A percentile compares a stretch with the other conserved stretches of the same genome.
Conservation (phyloP, 2,797 vertebrate species). For the Gadopsis marmoratus region DNA sequence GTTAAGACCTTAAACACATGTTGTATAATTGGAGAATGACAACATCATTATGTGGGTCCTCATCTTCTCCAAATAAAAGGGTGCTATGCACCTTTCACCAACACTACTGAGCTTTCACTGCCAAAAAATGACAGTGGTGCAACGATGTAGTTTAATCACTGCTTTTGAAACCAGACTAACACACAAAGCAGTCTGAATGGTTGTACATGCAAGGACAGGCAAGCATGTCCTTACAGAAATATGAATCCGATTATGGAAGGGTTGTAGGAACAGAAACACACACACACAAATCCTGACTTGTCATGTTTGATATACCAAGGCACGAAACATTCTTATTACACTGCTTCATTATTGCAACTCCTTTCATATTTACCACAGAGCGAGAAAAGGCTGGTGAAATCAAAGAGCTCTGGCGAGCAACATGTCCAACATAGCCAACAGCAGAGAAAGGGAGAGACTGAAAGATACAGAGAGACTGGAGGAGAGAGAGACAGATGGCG, state of each 20-base stretch:
- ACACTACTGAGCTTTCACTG: not conserved
- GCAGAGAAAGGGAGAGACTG: constrained; percentile 2
- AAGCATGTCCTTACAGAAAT: not conserved
- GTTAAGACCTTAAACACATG: constrained; percentile 9
- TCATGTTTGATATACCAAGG: constrained; percentile 36
- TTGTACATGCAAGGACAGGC: not conserved
- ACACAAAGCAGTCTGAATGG: not conserved
- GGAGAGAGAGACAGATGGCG: constrained; percentile 8
- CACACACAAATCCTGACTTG: not conserved
- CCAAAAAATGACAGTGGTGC: not conserved
- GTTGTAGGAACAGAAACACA: not conserved
- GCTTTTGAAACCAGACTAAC: not conserved
- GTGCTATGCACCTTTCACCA: not conserved
- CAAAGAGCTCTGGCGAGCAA: constrained; percentile 38
- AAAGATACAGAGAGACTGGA: not conserved
- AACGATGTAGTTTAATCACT: constrained; percentile 14
- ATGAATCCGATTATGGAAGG: constrained; percentile 2
- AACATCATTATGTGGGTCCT: not conserved
- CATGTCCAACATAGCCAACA: constrained; percentile 18
- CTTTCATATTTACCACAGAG: constrained; percentile 45
- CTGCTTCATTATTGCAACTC: constrained; percentile 43
- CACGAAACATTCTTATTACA: constrained; percentile 43
- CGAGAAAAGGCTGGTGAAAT: constrained; percentile 45
- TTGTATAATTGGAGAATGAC: constrained; percentile 2
- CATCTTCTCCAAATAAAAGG: not conserved